These are phyloP conservation scores for Drosophila melanosoma DNA, from an alignment of 2,888 invertebrate species.

Conservation along the genomic window DNA sequence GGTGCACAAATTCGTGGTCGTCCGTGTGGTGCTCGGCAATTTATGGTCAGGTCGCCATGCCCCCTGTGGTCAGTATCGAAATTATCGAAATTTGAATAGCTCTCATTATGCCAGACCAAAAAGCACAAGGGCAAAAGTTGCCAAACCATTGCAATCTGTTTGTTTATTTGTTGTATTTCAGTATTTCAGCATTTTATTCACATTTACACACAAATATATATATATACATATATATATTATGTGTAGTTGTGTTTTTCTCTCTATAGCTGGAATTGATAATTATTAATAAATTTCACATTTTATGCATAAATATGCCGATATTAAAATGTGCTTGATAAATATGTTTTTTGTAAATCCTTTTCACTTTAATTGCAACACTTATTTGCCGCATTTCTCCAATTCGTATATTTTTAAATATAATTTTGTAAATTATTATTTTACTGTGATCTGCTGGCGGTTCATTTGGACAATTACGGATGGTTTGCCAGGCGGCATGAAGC, in stretches of 20 bases:
- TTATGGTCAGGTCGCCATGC: constrained; percentile 29
- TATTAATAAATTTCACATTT: neutral
- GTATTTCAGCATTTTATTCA: neutral
- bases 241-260: neutral
- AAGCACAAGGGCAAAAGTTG: neutral
- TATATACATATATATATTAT: no score
- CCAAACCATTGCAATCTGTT: neutral
- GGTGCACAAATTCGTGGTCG: neutral
- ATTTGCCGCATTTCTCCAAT: neutral
- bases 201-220: neutral
- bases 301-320: neutral
- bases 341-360: neutral
- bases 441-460: constrained; percentile 13
- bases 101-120: constrained; percentile 3
- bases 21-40: constrained; percentile 23
- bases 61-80: constrained; percentile 4
- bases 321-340: neutral
- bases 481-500: constrained; percentile 50
- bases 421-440: constrained; percentile 22
- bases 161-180: constrained; percentile 1
- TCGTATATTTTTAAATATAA: constrained; percentile 3
- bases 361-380: neutral
- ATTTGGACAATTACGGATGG: constrained; percentile 35
- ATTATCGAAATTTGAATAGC: constrained; percentile 13
- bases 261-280: neutral